Evolutionary conservation across 1,140 invertebrate genomes (phyloP).

Genomic region (Rhagoletis pomonella): DNA sequence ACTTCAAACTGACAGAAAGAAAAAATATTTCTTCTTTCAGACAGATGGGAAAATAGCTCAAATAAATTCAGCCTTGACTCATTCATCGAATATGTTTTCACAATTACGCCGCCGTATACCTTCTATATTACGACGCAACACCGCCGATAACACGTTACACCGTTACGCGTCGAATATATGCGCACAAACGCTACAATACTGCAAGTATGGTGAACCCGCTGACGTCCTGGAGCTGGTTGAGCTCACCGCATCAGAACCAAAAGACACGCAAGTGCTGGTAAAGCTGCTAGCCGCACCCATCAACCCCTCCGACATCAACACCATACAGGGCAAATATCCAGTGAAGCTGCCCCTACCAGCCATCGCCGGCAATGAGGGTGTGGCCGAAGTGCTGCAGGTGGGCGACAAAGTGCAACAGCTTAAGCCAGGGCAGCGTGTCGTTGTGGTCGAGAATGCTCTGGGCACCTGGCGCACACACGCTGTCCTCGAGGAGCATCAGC

Average conservation of each 20-base stretch:
- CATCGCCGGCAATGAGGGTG: constrained; percentile 92
- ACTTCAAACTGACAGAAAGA: not conserved
- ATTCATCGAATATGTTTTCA: not conserved
- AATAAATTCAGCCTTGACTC: not conserved
- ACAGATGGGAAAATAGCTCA: too few relatives aligned
- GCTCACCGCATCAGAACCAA: constrained; percentile 75
- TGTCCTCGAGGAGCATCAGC: constrained; percentile 77
- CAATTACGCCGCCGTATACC: not conserved
- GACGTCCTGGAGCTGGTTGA: constrained; percentile 80
- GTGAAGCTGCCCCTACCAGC: constrained; percentile 89
- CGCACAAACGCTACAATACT: constrained; percentile 76
- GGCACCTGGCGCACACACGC: constrained; percentile 91
- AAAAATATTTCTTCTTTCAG: not conserved
- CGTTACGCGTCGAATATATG: constrained; percentile 4
- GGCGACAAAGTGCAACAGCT: constrained; percentile 81
- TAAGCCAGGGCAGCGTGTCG: constrained; percentile 85
- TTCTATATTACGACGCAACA: not conserved
- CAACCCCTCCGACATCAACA: constrained; percentile 98
- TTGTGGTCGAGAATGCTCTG: constrained; percentile 81
- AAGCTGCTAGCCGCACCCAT: constrained; percentile 93
- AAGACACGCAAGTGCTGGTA: constrained; percentile 79
- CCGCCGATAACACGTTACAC: too few relatives aligned
- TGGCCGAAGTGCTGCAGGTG: constrained; percentile 86
- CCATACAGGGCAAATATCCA: constrained; percentile 95
- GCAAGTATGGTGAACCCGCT: constrained; percentile 83